phyloP scores from a whole-genome alignment of 2,113 vertebrate genomes.

The Podilymbus podiceps region DNA sequence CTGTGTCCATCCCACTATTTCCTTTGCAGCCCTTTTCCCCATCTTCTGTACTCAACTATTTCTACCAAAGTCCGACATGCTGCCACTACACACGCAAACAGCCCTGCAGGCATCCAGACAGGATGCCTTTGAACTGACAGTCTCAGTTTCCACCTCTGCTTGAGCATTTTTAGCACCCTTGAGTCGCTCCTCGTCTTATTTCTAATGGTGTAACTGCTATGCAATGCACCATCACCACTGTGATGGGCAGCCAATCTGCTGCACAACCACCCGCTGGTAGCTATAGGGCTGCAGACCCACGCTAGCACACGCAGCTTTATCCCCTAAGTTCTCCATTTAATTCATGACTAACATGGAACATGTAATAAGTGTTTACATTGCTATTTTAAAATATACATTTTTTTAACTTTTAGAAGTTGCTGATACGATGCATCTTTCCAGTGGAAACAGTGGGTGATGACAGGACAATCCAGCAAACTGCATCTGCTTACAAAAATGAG shows the following conservation, averaged over 20 bases:
- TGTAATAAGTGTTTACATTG: constrained; percentile 41
- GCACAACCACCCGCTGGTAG: background rate
- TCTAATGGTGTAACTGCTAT: background rate
- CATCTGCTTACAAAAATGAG: constrained; percentile 64
- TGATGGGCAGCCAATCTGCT: background rate
- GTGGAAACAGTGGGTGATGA: constrained; percentile 38
- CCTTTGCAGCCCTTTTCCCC: background rate
- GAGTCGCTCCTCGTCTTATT: background rate
- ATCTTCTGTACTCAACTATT: background rate
- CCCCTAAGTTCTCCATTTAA: background rate
- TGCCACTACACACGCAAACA: background rate
- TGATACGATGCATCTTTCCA: constrained; percentile 51
- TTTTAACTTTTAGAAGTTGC: constrained; percentile 8
- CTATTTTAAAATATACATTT: background rate
- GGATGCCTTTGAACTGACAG: background rate
- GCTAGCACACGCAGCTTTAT: background rate
- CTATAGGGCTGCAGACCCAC: background rate
- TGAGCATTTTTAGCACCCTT: background rate
- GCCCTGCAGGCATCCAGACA: background rate
- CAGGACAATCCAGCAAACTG: constrained; percentile 45
- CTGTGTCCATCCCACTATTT: background rate
- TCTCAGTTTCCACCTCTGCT: background rate
- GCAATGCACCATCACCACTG: background rate
- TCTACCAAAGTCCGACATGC: background rate
- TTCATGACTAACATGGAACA: background rate